Base-by-base conservation (phyloP, 1,140 invertebrate species). In the Drosophila parvula region DNA sequence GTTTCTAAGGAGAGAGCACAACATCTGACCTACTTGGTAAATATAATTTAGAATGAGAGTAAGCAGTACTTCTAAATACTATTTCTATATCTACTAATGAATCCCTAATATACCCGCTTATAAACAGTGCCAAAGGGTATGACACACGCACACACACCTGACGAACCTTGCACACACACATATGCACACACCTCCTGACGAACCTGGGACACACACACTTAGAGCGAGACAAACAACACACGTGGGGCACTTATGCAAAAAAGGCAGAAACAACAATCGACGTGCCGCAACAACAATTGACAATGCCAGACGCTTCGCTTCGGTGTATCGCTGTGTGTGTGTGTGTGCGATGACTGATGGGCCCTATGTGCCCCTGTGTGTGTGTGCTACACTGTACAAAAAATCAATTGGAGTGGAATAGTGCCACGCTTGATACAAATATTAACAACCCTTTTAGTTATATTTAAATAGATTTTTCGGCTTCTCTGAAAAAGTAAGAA, bases 181-280 rank as follows among this genome's bases (percentile, higher is more conserved):
- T n/a, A n/a, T n/a, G n/a, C n/a, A 50, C 74, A 62, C 53, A 57
- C 51, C 38, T 40, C 78, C 79, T 81, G 78, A 61, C 48, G 45
- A 74, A 76, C 71, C 36, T 47, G 36, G 3, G 50, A 62, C 32
- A 78, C 62, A 36, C 69, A 70, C 63, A 53, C 62, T 55, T 27
- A 5, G 32, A 55, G 51, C 51, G 51, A 38, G 34, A 57, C 47
- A 47, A 56, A 59, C 53, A 50, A 41, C 71, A 81, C 75, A 77
- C 62, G 59, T 69, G 70, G 57, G 84, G 73, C 82, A 88, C 78
- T 89, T 88, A 88, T 88, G 84, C 84, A 89, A 88, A 88, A 88
- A 88, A 88, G 85, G 73, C 78, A 88, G 69, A 71, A 90, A 89
- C 79, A 88, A 89, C 84, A 88, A 83, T 78, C 77, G 78, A 88